Evolutionary conservation across 2,888 invertebrate species (phyloP), one percentile per base, ranked within the genome.

Genomic region (Epiblema foenella): DNA sequence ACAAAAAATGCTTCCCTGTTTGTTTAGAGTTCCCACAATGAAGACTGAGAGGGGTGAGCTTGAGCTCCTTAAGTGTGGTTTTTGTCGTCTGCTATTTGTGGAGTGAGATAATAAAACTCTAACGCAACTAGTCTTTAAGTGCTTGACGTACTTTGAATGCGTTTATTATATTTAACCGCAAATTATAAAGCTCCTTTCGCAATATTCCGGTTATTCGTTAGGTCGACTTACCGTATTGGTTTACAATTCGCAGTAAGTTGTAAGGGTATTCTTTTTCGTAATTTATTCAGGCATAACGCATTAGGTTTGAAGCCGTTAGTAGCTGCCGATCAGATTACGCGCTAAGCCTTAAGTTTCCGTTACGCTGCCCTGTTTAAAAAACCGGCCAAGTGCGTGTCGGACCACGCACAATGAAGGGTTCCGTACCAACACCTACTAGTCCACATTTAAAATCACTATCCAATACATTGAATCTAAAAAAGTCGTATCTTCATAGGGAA

Each of bases 11-110:
- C 85, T 85, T 88, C 86, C 83, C 85, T 81, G 83, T 86, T 85
- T 83, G 84, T 84, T 87, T 79, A 81, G 84, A 82, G 86, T 92
- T 91, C 93, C 91, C 93, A 93, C 90, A 93, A 89, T 86, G 82
- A 82, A 74, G 77, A 79, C 80, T 79, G 81, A 87, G 88, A 88
- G 87, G 88, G 90, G 90, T 89, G 84, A 82, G 75, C 81, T 84
- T 89, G 84, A 82, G 75, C 81, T 84, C 88, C 85, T 93, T 88
- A 87, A 92, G 93, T 90, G 89, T 84, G 81, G 86, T 91, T 92
- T 93, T 93, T 93, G 86, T 90, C 80, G 78, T 79, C 76, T 83
- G 84, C 87, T 89, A 89, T 89, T 90, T 89, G 86, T 89, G 81
- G 85, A 88, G 88, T 85, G 80, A 82, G 85, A 85, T 89, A 87